These are phyloP conservation scores for Cichladusa arquata DNA, from an alignment of 2,113 vertebrate species.

Conservation along the genomic window DNA sequence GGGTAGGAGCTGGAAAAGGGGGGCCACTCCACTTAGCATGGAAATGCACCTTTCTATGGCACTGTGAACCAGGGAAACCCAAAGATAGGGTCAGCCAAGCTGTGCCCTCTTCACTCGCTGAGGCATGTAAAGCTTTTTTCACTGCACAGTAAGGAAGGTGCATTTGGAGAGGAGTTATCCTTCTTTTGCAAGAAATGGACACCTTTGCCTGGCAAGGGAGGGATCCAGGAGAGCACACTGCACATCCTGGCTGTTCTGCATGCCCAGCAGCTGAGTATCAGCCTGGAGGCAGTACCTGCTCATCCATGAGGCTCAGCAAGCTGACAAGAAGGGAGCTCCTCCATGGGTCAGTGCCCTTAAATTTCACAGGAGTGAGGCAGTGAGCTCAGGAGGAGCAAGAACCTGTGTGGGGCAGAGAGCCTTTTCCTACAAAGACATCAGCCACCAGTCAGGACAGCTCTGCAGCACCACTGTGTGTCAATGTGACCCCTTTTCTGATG, in stretches of 20 bases:
- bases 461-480: not conserved
- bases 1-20: not conserved
- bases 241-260: not conserved
- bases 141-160: rapidly evolving
- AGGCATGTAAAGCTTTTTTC: not conserved
- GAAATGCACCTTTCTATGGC: not conserved
- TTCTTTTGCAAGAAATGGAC: not conserved
- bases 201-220: not conserved
- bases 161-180: not conserved
- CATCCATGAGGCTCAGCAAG: not conserved
- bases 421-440: not conserved
- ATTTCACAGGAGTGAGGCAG: not conserved
- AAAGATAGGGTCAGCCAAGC: not conserved
- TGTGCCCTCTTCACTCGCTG: not conserved
- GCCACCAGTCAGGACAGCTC: not conserved
- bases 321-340: not conserved
- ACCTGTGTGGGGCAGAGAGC: not conserved
- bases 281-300: not conserved
- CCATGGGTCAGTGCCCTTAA: not conserved
- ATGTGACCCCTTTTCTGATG: no score
- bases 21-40: no score
- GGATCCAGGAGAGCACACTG: not conserved
- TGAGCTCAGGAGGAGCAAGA: not conserved
- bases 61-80: not conserved
- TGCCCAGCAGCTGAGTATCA: not conserved